Evolutionary conservation across 1,140 invertebrate species (phyloP), one percentile per base, ranked within the genome.

Genomic region (Amphibalanus amphitrite): DNA sequence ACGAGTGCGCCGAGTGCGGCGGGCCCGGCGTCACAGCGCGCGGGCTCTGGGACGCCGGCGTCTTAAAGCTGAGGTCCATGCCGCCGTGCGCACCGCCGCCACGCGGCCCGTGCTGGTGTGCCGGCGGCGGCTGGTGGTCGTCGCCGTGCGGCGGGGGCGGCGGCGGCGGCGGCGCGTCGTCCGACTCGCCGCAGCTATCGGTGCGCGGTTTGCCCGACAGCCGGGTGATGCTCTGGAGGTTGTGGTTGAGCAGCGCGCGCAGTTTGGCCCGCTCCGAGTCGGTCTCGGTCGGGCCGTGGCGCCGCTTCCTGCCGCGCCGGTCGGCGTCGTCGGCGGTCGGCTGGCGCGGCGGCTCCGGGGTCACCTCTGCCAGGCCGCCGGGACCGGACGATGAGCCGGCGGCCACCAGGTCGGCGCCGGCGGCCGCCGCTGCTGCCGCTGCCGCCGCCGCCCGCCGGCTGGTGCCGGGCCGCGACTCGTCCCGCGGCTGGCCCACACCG

Each of bases 391-490:
- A 59, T 3, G 69, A 47, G 17, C 59, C 69, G 15, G 40, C 69
- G 1, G 69, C 59, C 8, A 25, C 69, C 69, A 20, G 10, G 47
- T 59, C 47, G 33, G 72, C 70, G 64, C 71, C 67, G 26, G 74
- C 69, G 68, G 71, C 67, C 23, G 72, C 71, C 20, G 71, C 69
- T 17, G 69, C 69, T 13, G 69, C 65, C 3, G 23, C 65, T 3
- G 40, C 71, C 70, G 64, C 38, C 69, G 38, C 67, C 30, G 26
- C 65, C 23, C 26, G 73, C 69, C 26, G 71, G 71, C 28, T 71
- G 59, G 23, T 72, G 40, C 30, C 70, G 47, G 67, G 74, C 64
- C 20, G 74, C 70, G 64, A 72, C 70, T 40, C 72, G 65, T 69
- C 69, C 59, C n/a, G 69, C 69, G 29, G 71, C 69, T 26, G 69